phyloP scores from a whole-genome alignment of 2,888 invertebrate genomes.

The Steinernema carpocapsae region DNA sequence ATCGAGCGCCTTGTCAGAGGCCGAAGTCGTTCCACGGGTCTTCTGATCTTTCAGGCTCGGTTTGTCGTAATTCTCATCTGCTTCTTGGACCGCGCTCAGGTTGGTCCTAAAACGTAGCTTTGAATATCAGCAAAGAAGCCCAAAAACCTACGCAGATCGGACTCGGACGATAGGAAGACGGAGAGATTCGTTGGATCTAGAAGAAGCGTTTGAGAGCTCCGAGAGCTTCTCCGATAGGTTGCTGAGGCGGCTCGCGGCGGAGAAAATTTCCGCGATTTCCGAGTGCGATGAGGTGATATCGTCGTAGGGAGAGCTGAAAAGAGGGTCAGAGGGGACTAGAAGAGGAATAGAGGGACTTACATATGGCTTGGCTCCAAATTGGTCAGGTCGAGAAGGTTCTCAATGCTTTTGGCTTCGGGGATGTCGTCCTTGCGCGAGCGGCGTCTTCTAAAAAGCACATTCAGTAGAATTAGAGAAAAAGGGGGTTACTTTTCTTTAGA shows the following conservation, averaged over 20 bases:
- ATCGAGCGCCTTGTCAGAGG: not conserved
- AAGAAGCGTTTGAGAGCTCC: not conserved
- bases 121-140: not conserved
- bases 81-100: not conserved
- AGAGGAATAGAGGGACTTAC: no score
- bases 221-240: not conserved
- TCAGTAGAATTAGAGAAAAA: not conserved
- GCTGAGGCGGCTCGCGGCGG: not conserved
- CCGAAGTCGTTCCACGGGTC: not conserved
- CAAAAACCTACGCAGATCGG: not conserved
- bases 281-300: not conserved
- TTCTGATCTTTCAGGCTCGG: not conserved
- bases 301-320: not conserved
- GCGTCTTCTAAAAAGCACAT: slow-evolving; percentile 5
- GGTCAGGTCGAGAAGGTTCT: not conserved
- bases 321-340: not conserved
- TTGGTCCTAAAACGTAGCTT: not conserved
- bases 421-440: not conserved
- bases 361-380: not conserved
- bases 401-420: not conserved
- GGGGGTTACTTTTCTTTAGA: not conserved
- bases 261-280: not conserved
- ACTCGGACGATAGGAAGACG: not conserved
- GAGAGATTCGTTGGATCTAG: not conserved
- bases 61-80: not conserved